Percentiles rank a stretch among this genome's conserved stretches.
Evolutionary conservation across 2,888 invertebrate species (phyloP).

Genomic region (Cartodere bifasciata): DNA sequence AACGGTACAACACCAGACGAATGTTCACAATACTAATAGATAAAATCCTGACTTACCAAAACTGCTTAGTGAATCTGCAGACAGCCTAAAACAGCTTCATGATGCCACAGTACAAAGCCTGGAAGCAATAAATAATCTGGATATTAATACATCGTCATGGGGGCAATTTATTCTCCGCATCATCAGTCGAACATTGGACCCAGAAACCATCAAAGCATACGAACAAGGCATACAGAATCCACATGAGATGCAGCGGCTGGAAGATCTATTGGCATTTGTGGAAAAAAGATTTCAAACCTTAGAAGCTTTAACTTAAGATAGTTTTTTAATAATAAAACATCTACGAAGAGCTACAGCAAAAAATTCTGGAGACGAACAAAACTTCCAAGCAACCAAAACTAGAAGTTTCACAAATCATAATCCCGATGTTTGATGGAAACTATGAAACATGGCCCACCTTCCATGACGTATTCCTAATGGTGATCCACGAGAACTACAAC

Average conservation of each 20-base stretch:
- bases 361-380: no score
- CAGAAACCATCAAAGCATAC: background rate
- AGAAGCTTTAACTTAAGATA: background rate
- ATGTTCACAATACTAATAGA: background rate
- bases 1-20: slow-evolving; percentile 1
- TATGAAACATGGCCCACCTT: background rate
- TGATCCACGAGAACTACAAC: slow-evolving; percentile 1
- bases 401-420: background rate
- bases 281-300: background rate
- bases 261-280: slow-evolving; percentile 1
- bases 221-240: background rate
- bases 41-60: slow-evolving; percentile 1
- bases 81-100: background rate
- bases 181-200: background rate
- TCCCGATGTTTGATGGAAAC: slow-evolving; percentile 1
- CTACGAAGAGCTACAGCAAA: no score
- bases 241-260: no score
- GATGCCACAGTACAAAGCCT: background rate
- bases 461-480: background rate
- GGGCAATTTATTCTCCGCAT: background rate
- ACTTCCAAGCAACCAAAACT: slow-evolving; percentile 1
- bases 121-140: background rate
- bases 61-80: background rate
- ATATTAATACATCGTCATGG: background rate
- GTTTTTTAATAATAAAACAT: no score